Percentiles rank a stretch among this genome's conserved stretches.
These are phyloP conservation scores for Caenorhabditis latens DNA, from an alignment of 1,140 invertebrate genomes.

Conservation along the genomic window DNA sequence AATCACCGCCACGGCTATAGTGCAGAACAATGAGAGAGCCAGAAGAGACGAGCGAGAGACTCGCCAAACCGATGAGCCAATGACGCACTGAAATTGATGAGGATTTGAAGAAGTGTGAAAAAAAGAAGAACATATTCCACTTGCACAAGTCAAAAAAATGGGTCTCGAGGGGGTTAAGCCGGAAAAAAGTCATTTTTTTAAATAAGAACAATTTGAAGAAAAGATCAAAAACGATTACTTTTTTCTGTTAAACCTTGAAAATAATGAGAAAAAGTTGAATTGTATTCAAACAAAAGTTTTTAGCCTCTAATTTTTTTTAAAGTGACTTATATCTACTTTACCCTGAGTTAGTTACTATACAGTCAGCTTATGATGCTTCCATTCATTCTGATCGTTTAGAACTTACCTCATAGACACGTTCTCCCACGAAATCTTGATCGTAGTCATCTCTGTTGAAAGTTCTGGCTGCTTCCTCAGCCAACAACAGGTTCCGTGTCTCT, in stretches of 20 bases:
- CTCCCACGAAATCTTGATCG: constrained; percentile 10
- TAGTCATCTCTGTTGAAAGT: not conserved
- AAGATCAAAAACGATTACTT: not conserved
- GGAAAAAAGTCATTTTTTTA: not conserved
- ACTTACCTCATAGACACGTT: constrained; percentile 51
- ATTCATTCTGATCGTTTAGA: too few species aligned
- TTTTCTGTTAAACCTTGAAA: too few species aligned
- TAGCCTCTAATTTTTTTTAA: too few species aligned
- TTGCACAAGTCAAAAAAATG: too few species aligned
- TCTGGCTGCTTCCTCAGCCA: constrained; percentile 45
- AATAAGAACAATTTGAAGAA: not conserved
- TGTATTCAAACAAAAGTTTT: too few species aligned
- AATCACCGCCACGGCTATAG: constrained; percentile 55
- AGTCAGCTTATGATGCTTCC: too few species aligned
- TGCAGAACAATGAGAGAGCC: constrained; percentile 55
- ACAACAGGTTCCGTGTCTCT: constrained; percentile 37
- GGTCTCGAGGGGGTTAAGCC: too few species aligned
- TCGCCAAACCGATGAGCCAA: constrained; percentile 39
- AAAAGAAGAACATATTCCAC: not conserved
- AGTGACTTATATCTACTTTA: too few species aligned
- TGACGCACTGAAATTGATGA: constrained; percentile 45
- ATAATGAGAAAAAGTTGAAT: too few species aligned
- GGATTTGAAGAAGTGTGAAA: not conserved
- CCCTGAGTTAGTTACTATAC: too few species aligned
- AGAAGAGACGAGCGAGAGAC: constrained; percentile 53